These are phyloP conservation scores for Ictalurus furcatus DNA, from an alignment of 2,113 vertebrate genomes.

Conservation along the genomic window DNA sequence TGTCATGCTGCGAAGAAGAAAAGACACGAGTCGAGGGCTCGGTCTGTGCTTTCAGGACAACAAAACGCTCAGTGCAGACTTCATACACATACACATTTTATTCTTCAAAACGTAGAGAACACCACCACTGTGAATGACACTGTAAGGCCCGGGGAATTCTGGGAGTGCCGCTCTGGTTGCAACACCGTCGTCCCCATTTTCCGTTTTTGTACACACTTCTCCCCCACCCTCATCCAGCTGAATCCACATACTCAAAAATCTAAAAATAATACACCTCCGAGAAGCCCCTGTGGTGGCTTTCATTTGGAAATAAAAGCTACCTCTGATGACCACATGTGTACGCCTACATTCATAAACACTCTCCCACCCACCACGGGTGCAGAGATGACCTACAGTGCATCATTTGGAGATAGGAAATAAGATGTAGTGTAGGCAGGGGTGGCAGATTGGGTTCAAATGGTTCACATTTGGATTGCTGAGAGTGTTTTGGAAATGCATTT, in stretches of 20 bases:
- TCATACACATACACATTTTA: background rate
- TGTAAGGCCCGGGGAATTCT: background rate
- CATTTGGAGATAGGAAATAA: background rate
- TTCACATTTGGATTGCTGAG: background rate
- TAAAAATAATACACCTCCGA: constrained; percentile 20
- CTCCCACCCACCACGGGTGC: background rate
- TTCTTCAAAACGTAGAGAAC: background rate
- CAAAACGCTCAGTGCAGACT: background rate
- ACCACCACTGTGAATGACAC: background rate
- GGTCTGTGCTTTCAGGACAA: background rate
- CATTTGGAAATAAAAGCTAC: constrained; percentile 32
- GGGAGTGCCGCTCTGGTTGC: background rate
- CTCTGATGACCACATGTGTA: constrained; percentile 28
- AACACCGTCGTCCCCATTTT: background rate
- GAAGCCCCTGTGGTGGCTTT: background rate
- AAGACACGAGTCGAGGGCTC: background rate
- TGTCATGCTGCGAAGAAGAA: background rate
- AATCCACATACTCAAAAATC: background rate
- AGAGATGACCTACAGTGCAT: background rate
- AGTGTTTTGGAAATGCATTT: background rate
- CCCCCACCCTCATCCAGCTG: constrained; percentile 17
- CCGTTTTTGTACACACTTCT: background rate
- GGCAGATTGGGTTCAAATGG: background rate
- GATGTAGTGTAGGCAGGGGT: background rate
- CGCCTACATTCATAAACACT: background rate